Evolutionary conservation across 2,888 invertebrate genomes (phyloP), one percentile per base, ranked within the genome.

Genomic region (Leptopilina syphax): DNA sequence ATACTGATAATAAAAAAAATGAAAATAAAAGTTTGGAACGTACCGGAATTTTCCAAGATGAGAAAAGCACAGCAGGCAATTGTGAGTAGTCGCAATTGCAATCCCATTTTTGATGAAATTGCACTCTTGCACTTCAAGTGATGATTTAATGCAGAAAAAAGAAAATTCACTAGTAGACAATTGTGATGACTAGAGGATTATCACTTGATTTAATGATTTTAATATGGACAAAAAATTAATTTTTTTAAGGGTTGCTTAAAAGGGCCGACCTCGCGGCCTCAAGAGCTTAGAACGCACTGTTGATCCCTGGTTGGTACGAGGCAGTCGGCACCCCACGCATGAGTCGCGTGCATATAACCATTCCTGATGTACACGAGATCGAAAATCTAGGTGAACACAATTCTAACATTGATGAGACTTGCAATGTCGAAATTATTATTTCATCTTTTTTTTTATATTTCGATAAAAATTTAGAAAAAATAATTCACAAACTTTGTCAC

Each of bases 201-300:
- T n/a, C 34, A 73, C n/a, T 70, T 7, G 73, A 41, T n/a, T 73
- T 73, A 73, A 54, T 57, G 57, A 41, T 57, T 57, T n/a, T 18
- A 57, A 73, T 78, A 65, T 63, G 27, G 6, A 8, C 3, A 44
- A 68, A 79, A 76, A 76, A 70, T 34, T 34, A 3, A 27, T 34
- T 34, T 34, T 34, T 34, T 81, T 63, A 80, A 60, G 24, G 77
- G 76, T n/a, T 77, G 77, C 70, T 65, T 73, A 78, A 80, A 79
- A 77, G 76, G 84, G 87, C 85, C 87, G 89, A 89, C 87, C 89
- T 87, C 89, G 85, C 88, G 86, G 86, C 88, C 86, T 86, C 89
- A 86, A 85, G 83, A 89, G 90, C 86, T 89, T 85, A 84, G 83
- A 86, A 83, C 86, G 84, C 88, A 90, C 90, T 90, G 89, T 86